A percentile compares a stretch with the other conserved stretches of the same genome.
Conservation (phyloP, 2,888 invertebrate genomes). For the Hipparchia sbordonii region DNA sequence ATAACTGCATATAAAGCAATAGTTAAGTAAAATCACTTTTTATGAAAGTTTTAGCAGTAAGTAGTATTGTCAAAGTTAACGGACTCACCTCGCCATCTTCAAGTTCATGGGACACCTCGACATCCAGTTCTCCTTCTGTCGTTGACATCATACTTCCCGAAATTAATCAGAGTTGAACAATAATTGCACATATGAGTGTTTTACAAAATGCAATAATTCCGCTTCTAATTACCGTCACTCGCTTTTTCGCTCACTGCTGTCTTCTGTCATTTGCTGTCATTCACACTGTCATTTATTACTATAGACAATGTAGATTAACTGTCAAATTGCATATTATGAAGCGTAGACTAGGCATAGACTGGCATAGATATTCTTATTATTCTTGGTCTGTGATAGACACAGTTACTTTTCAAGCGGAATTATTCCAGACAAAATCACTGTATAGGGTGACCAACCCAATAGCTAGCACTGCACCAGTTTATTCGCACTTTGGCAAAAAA, state of each 20-base stretch:
- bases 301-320: no score
- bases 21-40: slow-evolving; percentile 20
- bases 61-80: slow-evolving; percentile 23
- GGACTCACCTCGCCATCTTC: slow-evolving; percentile 86
- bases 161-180: slow-evolving; percentile 46
- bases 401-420: no score
- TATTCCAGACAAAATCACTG: no score
- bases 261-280: no score
- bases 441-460: no score
- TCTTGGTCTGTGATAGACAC: no score
- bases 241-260: slow-evolving; percentile 30
- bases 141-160: slow-evolving; percentile 73
- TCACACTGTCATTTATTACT: no score
- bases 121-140: slow-evolving; percentile 84
- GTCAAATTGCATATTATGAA: no score
- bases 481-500: no score
- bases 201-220: slow-evolving; percentile 59
- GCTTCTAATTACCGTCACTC: slow-evolving; percentile 50
- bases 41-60: slow-evolving; percentile 3
- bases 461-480: no score
- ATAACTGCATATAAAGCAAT: slow-evolving; percentile 23
- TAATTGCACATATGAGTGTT: slow-evolving; percentile 62
- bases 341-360: no score
- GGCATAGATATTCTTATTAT: no score
- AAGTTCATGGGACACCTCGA: slow-evolving; percentile 83